phyloP scores from a whole-genome alignment of 2,888 invertebrate genomes.

The Deilephila elpenor region DNA sequence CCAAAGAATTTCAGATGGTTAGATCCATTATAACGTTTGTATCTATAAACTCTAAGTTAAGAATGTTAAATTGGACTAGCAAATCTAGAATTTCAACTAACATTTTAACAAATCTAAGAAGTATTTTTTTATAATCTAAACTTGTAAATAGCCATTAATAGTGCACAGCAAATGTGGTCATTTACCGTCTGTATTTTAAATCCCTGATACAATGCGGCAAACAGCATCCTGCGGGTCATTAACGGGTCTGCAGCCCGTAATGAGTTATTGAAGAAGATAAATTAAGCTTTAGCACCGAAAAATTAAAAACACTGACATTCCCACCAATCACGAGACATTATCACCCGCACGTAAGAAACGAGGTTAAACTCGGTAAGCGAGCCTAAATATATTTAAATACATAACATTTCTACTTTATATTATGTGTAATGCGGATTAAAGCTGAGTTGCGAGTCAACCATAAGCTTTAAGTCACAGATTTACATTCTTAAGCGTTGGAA shows the following conservation, averaged over 20 bases:
- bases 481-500: slow-evolving; percentile 3
- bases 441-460: background rate
- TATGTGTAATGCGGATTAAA: slow-evolving; percentile 25
- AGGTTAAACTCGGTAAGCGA: slow-evolving; percentile 30
- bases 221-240: background rate
- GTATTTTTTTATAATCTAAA: no score
- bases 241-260: background rate
- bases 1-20: no score
- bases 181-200: no score
- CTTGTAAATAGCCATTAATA: no score
- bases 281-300: slow-evolving; percentile 5
- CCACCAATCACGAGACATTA: slow-evolving; percentile 39
- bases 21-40: no score
- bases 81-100: no score
- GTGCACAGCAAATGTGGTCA: no score
- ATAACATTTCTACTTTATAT: slow-evolving; percentile 28
- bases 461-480: background rate
- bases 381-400: slow-evolving; percentile 27
- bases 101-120: no score
- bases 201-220: background rate
- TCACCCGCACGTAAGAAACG: slow-evolving; percentile 42
- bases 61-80: no score
- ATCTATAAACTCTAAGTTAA: no score
- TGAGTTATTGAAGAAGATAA: slow-evolving; percentile 3
- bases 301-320: slow-evolving; percentile 19